Evolutionary conservation across 1,140 invertebrate genomes (phyloP).

Genomic region (Saccostrea echinata): DNA sequence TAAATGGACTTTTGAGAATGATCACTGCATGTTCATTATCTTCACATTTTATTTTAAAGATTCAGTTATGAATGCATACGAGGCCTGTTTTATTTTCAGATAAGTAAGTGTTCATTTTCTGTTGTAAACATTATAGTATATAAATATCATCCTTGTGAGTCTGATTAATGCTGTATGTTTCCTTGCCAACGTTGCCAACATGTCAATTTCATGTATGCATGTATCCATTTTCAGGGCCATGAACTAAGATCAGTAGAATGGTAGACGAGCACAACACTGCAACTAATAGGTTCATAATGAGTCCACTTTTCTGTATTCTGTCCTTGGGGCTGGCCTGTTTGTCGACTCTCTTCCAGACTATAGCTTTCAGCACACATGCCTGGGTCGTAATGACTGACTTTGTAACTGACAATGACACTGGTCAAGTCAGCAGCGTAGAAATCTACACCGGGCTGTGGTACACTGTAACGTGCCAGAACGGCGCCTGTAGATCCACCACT

Average conservation of each 20-base stretch:
- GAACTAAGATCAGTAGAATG: background rate
- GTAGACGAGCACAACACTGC: background rate
- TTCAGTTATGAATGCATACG: too few species aligned
- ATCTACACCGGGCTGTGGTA: slow-evolving; percentile 16
- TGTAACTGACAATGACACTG: background rate
- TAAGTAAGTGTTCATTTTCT: too few species aligned
- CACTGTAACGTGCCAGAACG: background rate
- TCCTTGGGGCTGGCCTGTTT: background rate
- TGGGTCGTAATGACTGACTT: slow-evolving; percentile 15
- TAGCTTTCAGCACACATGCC: slow-evolving; percentile 6
- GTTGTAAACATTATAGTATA: background rate
- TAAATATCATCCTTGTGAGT: background rate
- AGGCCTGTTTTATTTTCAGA: too few species aligned
- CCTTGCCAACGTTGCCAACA: background rate
- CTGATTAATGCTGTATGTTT: too few species aligned
- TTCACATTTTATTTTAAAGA: too few species aligned
- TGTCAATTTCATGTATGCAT: background rate
- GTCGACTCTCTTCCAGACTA: background rate
- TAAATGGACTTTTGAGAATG: too few species aligned
- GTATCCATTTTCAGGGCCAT: background rate
- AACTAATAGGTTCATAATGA: background rate
- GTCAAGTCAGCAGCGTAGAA: background rate
- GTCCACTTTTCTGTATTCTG: background rate
- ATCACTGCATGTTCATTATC: too few species aligned
- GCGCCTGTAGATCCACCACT: background rate